Conservation (phyloP, 2,888 invertebrate genomes). For the Ctena decussata region DNA sequence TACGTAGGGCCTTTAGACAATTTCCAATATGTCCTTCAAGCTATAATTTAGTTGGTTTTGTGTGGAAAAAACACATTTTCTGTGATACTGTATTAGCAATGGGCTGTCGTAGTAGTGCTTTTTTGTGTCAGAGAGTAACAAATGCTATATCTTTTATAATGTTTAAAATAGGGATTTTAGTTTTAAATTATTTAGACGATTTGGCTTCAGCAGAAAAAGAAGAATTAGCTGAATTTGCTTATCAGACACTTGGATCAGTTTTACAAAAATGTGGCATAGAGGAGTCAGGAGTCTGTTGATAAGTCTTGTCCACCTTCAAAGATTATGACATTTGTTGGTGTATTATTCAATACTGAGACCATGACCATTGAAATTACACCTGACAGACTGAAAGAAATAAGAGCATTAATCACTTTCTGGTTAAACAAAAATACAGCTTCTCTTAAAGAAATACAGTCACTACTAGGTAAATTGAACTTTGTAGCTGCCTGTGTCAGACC, state of each 20-base stretch:
- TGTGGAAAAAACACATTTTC: not conserved
- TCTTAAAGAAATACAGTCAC: slow-evolving; percentile 24
- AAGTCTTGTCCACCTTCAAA: not conserved
- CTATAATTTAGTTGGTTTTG: not conserved
- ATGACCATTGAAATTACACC: too few relatives aligned
- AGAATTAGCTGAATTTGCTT: not conserved
- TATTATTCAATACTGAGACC: too few relatives aligned
- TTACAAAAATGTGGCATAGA: not conserved
- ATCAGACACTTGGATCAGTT: not conserved
- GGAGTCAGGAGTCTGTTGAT: not conserved
- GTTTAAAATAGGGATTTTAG: too few relatives aligned
- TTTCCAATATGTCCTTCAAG: not conserved
- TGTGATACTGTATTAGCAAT: not conserved
- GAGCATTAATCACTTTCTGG: not conserved
- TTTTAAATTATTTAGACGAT: slow-evolving; percentile 7
- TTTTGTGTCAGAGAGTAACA: not conserved
- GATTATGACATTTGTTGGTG: too few relatives aligned
- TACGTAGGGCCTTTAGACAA: not conserved
- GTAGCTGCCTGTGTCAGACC: slow-evolving; percentile 34
- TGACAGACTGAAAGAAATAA: too few relatives aligned
- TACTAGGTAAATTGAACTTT: slow-evolving; percentile 48
- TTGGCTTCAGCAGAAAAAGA: not conserved
- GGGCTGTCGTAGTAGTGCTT: not conserved
- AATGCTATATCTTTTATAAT: too few relatives aligned
- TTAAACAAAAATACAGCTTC: slow-evolving; percentile 10